Percentiles rank a stretch among this genome's conserved stretches.
Evolutionary conservation across 2,113 vertebrate species (phyloP).

Genomic region (Pygoscelis antarcticus): DNA sequence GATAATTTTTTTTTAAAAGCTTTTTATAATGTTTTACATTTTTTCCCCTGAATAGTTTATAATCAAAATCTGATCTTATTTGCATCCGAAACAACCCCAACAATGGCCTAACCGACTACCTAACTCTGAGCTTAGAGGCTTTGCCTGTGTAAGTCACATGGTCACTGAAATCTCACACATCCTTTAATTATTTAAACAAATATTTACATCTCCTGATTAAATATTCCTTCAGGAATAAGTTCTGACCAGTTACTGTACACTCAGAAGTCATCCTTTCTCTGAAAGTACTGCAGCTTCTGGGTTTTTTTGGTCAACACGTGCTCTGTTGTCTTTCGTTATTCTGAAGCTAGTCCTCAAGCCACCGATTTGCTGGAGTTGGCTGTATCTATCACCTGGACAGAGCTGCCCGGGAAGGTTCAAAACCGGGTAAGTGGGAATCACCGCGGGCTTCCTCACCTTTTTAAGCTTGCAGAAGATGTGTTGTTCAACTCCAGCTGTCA

Average conservation of each 20-base stretch:
- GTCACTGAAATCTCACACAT: accelerated
- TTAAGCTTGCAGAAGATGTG: not conserved
- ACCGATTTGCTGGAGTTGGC: not conserved
- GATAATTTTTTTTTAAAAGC: not conserved
- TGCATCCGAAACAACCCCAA: not conserved
- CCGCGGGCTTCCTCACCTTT: not conserved
- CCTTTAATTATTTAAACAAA: conserved; percentile 27
- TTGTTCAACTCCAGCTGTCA: not conserved
- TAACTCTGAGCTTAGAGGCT: conserved; percentile 35
- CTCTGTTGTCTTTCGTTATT: not conserved
- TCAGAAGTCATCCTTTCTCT: not conserved
- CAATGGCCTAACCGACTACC: not conserved
- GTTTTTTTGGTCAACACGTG: not conserved
- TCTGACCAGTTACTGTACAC: conserved; percentile 21
- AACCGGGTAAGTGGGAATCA: not conserved
- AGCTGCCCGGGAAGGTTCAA: not conserved
- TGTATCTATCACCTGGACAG: accelerated
- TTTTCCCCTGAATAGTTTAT: not conserved
- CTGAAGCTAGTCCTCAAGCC: not conserved
- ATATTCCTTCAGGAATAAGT: conserved; percentile 10
- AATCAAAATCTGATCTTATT: not conserved
- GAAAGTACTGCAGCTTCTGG: not conserved
- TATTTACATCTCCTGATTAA: conserved; percentile 61
- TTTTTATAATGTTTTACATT: not conserved
- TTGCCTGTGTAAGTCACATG: conserved; percentile 25